Evolutionary conservation across 2,797 vertebrate genomes (phyloP).

Genomic region (Columba guinea): DNA sequence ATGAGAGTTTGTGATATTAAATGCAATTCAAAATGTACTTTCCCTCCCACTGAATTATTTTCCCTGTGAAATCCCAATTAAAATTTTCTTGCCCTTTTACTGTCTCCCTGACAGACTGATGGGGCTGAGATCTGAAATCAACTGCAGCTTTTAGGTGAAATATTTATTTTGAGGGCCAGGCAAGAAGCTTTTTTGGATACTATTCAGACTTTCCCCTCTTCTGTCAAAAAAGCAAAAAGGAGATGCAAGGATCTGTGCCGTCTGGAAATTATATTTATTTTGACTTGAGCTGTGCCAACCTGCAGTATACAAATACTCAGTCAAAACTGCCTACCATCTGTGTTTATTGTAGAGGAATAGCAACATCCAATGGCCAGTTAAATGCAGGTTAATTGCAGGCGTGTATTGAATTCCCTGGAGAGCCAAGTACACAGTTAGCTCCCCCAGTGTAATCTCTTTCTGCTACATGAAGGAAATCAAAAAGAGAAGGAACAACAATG

Average conservation of each 20-base stretch:
- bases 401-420: constrained; percentile 34
- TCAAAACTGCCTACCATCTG: constrained; percentile 67
- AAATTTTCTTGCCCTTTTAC: constrained; percentile 9
- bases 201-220: constrained; percentile 10
- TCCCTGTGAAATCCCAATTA: constrained; percentile 30
- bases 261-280: constrained; percentile 69
- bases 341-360: constrained; percentile 49
- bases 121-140: constrained; percentile 33
- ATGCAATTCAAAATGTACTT: constrained; percentile 49
- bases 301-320: constrained; percentile 58
- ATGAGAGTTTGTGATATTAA: constrained; percentile 54
- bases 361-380: constrained; percentile 53
- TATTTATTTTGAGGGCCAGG: constrained; percentile 16
- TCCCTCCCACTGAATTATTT: constrained; percentile 45
- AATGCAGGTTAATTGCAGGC: constrained; percentile 62
- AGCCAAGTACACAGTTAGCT: constrained; percentile 11
- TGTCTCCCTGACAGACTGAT: constrained; percentile 30
- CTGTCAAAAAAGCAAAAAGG: neutral
- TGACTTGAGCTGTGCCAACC: constrained; percentile 64
- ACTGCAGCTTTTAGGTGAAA: constrained; percentile 14
- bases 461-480: constrained; percentile 60
- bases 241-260: constrained; percentile 19
- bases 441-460: constrained; percentile 55
- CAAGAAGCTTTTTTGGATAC: neutral
- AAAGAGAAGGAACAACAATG: constrained; percentile 57